These are phyloP conservation scores for Hololepta plana DNA, from an alignment of 2,888 invertebrate species.

Conservation along the genomic window DNA sequence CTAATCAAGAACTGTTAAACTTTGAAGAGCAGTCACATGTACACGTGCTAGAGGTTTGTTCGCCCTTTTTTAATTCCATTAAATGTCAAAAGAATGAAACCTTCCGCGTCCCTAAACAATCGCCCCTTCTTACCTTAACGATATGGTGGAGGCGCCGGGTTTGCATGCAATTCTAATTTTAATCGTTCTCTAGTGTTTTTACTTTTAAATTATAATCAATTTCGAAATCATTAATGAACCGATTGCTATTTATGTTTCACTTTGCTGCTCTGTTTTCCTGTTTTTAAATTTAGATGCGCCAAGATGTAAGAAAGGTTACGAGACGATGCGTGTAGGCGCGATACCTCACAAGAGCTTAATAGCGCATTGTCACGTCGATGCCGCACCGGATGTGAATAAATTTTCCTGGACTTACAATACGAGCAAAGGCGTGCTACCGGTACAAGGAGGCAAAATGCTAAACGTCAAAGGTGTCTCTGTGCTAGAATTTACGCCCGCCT, in stretches of 20 bases:
- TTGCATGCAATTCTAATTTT: slow-evolving; percentile 3
- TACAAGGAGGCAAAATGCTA: slow-evolving; percentile 40
- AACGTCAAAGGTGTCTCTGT: slow-evolving; percentile 30
- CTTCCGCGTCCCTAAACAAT: too few relatives aligned
- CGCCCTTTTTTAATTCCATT: too few relatives aligned
- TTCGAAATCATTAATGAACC: too few relatives aligned
- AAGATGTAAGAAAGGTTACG: slow-evolving; percentile 54
- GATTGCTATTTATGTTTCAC: slow-evolving; percentile 4
- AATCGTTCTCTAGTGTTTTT: too few relatives aligned
- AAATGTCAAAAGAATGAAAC: too few relatives aligned
- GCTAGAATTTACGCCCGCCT: slow-evolving; percentile 37
- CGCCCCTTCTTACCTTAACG: too few relatives aligned
- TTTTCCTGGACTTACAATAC: slow-evolving; percentile 80
- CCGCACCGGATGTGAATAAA: slow-evolving; percentile 51
- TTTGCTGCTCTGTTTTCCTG: slow-evolving; percentile 6
- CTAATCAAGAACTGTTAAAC: too few relatives aligned
- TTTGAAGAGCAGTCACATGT: slow-evolving; percentile 9
- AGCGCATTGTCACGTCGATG: slow-evolving; percentile 66
- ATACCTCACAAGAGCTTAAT: slow-evolving; percentile 54
- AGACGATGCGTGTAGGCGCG: slow-evolving; percentile 51
- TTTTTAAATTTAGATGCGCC: slow-evolving; percentile 44
- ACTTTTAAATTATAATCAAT: too few relatives aligned
- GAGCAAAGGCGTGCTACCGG: slow-evolving; percentile 51
- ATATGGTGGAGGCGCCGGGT: slow-evolving; percentile 5
- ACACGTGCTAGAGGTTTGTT: too few relatives aligned